Evolutionary conservation across 2,888 invertebrate species (phyloP), one percentile per base, ranked within the genome.

Genomic region (Parapristionchus giblindavisi): DNA sequence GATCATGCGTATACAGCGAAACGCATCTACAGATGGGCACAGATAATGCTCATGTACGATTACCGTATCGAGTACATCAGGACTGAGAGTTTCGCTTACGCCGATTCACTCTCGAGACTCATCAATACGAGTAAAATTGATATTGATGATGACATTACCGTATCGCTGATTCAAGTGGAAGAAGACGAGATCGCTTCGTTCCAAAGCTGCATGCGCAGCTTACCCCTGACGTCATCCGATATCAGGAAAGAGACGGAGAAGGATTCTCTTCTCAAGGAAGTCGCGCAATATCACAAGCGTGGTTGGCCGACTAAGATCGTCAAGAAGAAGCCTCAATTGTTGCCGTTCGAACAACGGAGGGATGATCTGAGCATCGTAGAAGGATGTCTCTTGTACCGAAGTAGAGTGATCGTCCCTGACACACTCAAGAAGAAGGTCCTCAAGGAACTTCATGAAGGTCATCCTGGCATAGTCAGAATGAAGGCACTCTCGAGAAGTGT

Each of bases 41-140:
- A 85, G 0, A 80, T 80, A 3, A 77, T 89, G 43, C 82, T 87
- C 1, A 87, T 81, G 4, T 89, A 89, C 76, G 80, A 85, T 66
- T 88, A 86, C 80, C 78, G 79, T 6, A 85, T 89, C 61, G 79
- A 83, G 63, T 88, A 85, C 75, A 68, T 80, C 6, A 77, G 78
- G n/a, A 85, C 87, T 0, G 52, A 54, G 2, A 66, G 81, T 4
- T 87, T 87, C 78, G 85, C 82, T 1, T 84, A 88, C 75, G 87
- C 86, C 32, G 87, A 88, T 77, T 80, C 79, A 24, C 79, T 88
- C n/a, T 88, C 87, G 2, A 73, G 87, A 2, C 70, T 86, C 14
- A 79, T 79, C 38, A 34, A 65, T 24, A 5, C 17, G 3, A 34
- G 61, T 11, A 40, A 70, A n/a, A 21, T 24, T 1, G 5, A 11